A percentile compares a stretch with the other conserved stretches of the same genome.
Evolutionary conservation across 2,113 vertebrate genomes (phyloP).

Genomic region (Osmerus eperlanus): DNA sequence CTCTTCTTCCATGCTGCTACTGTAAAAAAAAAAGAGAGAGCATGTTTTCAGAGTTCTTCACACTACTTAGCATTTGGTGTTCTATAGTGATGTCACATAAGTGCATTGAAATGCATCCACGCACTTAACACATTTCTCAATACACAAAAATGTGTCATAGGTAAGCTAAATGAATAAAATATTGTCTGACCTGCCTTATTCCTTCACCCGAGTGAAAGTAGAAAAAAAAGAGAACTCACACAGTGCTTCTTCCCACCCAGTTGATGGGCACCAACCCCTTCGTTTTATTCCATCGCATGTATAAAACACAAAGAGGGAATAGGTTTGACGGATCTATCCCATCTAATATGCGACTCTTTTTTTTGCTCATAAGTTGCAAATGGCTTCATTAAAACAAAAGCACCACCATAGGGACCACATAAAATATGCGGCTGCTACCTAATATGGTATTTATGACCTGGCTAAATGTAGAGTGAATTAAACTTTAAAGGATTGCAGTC

Average conservation of each 20-base stretch:
- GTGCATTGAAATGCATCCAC: no score
- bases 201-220: slow-evolving; percentile 37
- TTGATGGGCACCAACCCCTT: slow-evolving; percentile 74
- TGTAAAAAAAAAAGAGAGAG: no score
- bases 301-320: slow-evolving; percentile 92
- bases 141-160: no score
- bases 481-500: slow-evolving; percentile 97
- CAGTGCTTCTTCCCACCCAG: slow-evolving; percentile 40
- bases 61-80: no score
- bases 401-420: slow-evolving; percentile 89
- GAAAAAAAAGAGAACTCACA: slow-evolving; percentile 23
- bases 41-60: no score
- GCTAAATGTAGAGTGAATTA: slow-evolving; percentile 99
- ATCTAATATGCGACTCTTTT: slow-evolving; percentile 77
- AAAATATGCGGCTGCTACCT: slow-evolving; percentile 89
- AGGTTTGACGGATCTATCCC: slow-evolving; percentile 92
- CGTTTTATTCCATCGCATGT: slow-evolving; percentile 85
- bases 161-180: no score
- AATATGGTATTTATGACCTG: slow-evolving; percentile 97
- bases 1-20: no score
- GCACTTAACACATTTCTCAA: neutral
- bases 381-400: slow-evolving; percentile 99
- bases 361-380: slow-evolving; percentile 91
- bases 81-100: no score
- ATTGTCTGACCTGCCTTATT: neutral